phyloP scores from a whole-genome alignment of 2,888 invertebrate genomes.

The Linnaemya tessellans region DNA sequence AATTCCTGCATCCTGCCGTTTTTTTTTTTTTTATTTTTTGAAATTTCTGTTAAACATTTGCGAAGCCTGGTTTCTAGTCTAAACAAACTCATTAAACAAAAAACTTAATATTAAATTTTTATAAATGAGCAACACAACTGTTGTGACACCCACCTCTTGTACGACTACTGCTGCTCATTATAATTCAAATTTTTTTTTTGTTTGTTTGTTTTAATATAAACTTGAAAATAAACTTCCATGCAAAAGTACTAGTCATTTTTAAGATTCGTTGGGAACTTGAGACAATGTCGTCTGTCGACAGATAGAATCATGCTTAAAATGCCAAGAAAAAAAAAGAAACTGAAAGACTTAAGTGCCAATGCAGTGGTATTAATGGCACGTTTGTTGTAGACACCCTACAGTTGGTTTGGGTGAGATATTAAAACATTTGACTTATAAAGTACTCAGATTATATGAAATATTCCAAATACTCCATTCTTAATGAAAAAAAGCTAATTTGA shows the following conservation, averaged over 20 bases:
- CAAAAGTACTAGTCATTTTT: slow-evolving; percentile 14
- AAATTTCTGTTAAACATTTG: background rate
- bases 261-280: slow-evolving; percentile 42
- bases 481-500: too few species aligned
- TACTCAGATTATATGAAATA: too few species aligned
- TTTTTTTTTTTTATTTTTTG: too few species aligned
- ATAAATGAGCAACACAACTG: slow-evolving; percentile 26
- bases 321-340: background rate
- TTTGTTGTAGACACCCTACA: slow-evolving; percentile 23
- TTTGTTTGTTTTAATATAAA: background rate
- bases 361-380: slow-evolving; percentile 18
- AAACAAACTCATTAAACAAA: background rate
- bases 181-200: slow-evolving; percentile 13
- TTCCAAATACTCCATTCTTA: too few species aligned
- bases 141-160: slow-evolving; percentile 55
- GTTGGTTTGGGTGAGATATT: background rate
- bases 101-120: slow-evolving; percentile 17
- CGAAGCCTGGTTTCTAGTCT: background rate
- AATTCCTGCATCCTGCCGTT: too few species aligned
- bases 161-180: slow-evolving; percentile 43
- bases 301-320: slow-evolving; percentile 34
- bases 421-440: background rate
- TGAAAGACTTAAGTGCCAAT: slow-evolving; percentile 33
- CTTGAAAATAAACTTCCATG: slow-evolving; percentile 44
- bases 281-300: slow-evolving; percentile 55